phyloP scores from a whole-genome alignment of 2,113 vertebrate species.

The Sorex araneus region DNA sequence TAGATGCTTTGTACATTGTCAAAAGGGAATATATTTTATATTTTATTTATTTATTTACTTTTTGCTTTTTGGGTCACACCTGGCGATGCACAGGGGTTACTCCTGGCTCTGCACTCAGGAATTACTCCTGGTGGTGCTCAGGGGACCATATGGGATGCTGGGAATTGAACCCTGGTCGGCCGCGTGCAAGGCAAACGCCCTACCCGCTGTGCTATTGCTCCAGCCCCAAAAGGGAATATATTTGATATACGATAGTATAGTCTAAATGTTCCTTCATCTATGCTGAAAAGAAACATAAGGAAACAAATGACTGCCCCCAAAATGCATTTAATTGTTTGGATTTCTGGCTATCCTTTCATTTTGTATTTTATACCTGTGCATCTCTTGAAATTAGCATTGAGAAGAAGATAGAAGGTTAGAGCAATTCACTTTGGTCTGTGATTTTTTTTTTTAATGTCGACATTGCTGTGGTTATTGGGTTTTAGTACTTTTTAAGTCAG shows the following conservation, averaged over 20 bases:
- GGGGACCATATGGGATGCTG: too few relatives aligned
- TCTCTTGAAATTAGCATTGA: neutral
- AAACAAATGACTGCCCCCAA: neutral
- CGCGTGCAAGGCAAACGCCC: too few relatives aligned
- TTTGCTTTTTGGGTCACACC: too few relatives aligned
- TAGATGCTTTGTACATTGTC: neutral
- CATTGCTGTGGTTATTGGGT: conserved; percentile 4
- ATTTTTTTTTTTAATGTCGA: neutral
- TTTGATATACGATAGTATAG: neutral
- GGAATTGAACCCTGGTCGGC: too few relatives aligned
- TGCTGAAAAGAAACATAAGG: neutral
- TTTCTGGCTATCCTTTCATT: neutral
- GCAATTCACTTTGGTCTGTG: neutral
- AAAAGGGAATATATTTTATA: neutral
- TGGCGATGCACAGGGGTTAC: too few relatives aligned
- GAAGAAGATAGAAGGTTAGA: conserved; percentile 8
- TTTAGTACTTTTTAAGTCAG: neutral
- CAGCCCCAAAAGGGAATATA: neutral
- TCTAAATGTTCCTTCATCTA: neutral
- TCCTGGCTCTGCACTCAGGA: too few relatives aligned
- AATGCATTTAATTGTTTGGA: neutral
- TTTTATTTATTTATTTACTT: too few relatives aligned
- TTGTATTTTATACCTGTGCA: neutral
- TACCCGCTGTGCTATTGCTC: too few relatives aligned
- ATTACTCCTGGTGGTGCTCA: too few relatives aligned